Percentiles rank a stretch among this genome's conserved stretches.
These are phyloP conservation scores for Acanthis flammea DNA, from an alignment of 2,797 vertebrate genomes.

Conservation along the genomic window DNA sequence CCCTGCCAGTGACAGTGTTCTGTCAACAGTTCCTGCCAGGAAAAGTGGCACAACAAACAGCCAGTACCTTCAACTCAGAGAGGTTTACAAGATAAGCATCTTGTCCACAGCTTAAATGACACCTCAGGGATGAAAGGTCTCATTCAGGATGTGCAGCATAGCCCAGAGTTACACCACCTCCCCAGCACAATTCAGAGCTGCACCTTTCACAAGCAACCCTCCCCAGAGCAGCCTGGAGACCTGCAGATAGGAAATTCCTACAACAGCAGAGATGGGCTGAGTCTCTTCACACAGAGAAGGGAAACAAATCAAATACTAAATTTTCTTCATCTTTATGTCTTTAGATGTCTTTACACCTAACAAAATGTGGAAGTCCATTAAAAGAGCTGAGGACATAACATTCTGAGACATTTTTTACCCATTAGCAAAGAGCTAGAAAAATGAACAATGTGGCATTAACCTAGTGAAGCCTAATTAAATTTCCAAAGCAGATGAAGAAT, in stretches of 20 bases:
- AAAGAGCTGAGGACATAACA: neutral
- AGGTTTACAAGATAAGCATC: neutral
- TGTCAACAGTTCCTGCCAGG: neutral
- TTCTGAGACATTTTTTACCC: neutral
- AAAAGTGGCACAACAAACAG: neutral
- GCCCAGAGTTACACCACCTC: neutral
- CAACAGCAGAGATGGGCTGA: neutral
- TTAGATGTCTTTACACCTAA: neutral
- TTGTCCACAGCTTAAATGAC: neutral
- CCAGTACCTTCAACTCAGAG: neutral
- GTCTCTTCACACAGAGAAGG: neutral
- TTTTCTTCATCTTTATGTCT: neutral
- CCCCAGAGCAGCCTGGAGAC: neutral
- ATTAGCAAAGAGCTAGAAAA: neutral
- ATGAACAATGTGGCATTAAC: neutral
- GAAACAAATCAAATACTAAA: neutral
- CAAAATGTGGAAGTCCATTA: neutral
- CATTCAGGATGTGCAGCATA: neutral
- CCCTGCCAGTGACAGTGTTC: neutral
- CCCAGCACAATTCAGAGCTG: neutral
- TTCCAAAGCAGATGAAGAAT: neutral
- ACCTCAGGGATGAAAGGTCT: neutral
- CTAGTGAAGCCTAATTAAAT: neutral
- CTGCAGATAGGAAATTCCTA: neutral
- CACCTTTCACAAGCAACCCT: rapidly evolving